A percentile compares a stretch with the other conserved stretches of the same genome.
Evolutionary conservation across 2,797 vertebrate species (phyloP).

Genomic region (Sciaenops ocellatus): DNA sequence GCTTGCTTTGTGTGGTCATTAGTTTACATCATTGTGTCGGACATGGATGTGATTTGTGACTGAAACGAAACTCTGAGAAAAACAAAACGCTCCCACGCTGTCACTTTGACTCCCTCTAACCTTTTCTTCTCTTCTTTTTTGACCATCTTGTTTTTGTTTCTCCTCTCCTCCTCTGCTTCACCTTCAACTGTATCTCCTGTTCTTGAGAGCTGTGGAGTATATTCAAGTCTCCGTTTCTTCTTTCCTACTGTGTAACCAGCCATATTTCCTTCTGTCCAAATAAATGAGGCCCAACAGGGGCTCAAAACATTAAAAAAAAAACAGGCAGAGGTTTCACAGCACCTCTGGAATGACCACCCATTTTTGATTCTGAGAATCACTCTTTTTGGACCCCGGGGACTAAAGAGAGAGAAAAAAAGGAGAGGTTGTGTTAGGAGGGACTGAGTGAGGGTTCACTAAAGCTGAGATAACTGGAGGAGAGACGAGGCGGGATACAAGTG

Average conservation of each 20-base stretch:
- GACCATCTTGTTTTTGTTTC: conserved; percentile 11
- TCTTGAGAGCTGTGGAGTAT: conserved; percentile 1
- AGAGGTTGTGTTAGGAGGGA: conserved; percentile 21
- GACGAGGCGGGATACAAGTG: conserved; percentile 14
- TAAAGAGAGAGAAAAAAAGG: conserved; percentile 32
- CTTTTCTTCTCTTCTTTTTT: conserved; percentile 30
- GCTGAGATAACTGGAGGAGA: conserved; percentile 33
- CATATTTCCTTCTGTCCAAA: conserved; percentile 61
- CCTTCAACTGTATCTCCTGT: conserved; percentile 18
- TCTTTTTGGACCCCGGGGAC: conserved; percentile 3
- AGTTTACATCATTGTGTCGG: conserved; percentile 16
- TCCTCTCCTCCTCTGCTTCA: not conserved
- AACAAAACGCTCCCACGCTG: not conserved
- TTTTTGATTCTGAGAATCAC: conserved; percentile 44
- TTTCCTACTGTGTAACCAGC: conserved; percentile 37
- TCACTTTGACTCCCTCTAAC: conserved; percentile 48
- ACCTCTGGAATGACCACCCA: conserved; percentile 25
- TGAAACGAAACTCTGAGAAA: conserved; percentile 52
- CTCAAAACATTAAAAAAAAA: conserved; percentile 15
- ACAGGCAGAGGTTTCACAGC: conserved; percentile 29
- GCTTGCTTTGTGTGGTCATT: conserved; percentile 26
- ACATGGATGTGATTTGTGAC: conserved; percentile 28
- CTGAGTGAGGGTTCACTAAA: conserved; percentile 47
- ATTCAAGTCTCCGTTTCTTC: conserved; percentile 27
- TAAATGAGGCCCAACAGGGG: conserved; percentile 23